phyloP scores from a whole-genome alignment of 37 sponge, comb jelly and placozoan genomes.

The Mnemiopsis leidyi region DNA sequence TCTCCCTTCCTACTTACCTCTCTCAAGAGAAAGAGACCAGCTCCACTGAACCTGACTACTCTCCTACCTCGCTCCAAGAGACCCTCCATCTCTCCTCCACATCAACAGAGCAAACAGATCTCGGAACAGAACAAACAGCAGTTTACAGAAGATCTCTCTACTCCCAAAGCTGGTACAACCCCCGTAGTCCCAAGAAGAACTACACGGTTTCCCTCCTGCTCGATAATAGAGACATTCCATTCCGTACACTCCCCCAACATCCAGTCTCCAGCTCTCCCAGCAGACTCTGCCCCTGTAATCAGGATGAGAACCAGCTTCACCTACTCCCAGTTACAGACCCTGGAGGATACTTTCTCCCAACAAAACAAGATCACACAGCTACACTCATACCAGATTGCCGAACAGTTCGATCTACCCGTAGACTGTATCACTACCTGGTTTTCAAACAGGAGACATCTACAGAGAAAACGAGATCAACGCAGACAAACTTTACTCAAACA shows the following conservation, averaged over 20 bases:
- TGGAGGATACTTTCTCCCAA: constrained; percentile 7
- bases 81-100: not conserved
- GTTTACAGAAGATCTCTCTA: too few species aligned
- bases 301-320: constrained; percentile 34
- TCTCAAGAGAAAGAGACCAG: not conserved
- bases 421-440: constrained; percentile 53
- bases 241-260: constrained; percentile 20
- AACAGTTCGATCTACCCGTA: not conserved
- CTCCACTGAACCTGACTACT: not conserved
- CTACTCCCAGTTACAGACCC: constrained; percentile 15
- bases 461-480: constrained; percentile 15
- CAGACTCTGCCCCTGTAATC: not conserved
- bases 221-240: constrained; percentile 3
- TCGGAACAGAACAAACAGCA: not conserved
- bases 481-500: too few species aligned
- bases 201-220: not conserved
- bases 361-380: not conserved
- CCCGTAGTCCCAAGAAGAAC: not conserved
- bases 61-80: not conserved
- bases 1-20: not conserved
- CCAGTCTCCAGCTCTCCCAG: constrained; percentile 11
- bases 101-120: not conserved
- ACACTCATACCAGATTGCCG: not conserved
- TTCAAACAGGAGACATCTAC: not conserved
- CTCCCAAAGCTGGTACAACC: not conserved